These are phyloP conservation scores for Protaetia brevitarsis DNA, from an alignment of 1,140 invertebrate species.

Conservation along the genomic window DNA sequence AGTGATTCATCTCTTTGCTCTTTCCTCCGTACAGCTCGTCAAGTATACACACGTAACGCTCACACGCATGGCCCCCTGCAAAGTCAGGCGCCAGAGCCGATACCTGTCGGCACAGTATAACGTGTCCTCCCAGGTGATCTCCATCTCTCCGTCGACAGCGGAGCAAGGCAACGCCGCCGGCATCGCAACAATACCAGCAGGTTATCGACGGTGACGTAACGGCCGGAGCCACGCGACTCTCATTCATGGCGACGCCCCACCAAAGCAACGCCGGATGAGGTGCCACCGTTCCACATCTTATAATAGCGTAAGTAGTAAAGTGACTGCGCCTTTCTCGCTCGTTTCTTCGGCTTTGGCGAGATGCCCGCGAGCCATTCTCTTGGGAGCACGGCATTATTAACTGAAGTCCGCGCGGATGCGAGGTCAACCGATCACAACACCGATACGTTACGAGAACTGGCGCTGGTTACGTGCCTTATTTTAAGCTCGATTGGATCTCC, in stretches of 20 bases:
- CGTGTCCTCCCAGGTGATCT: neutral
- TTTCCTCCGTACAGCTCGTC: neutral
- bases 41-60: neutral
- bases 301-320: too few species aligned
- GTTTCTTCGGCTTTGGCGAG: neutral
- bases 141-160: neutral
- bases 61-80: conserved; percentile 6
- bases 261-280: neutral
- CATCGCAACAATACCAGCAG: neutral
- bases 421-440: neutral
- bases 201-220: conserved; percentile 5
- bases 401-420: neutral
- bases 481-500: neutral
- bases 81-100: conserved; percentile 7
- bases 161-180: neutral
- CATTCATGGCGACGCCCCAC: neutral
- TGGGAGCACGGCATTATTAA: neutral
- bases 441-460: neutral
- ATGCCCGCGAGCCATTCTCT: neutral
- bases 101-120: conserved; percentile 7
- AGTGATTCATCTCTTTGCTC: neutral
- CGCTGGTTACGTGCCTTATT: neutral
- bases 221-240: conserved; percentile 9
- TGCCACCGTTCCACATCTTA: conserved; percentile 7
- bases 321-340: neutral